These are phyloP conservation scores for Loripinus fragilis DNA, from an alignment of 2,888 invertebrate genomes.

Conservation along the genomic window DNA sequence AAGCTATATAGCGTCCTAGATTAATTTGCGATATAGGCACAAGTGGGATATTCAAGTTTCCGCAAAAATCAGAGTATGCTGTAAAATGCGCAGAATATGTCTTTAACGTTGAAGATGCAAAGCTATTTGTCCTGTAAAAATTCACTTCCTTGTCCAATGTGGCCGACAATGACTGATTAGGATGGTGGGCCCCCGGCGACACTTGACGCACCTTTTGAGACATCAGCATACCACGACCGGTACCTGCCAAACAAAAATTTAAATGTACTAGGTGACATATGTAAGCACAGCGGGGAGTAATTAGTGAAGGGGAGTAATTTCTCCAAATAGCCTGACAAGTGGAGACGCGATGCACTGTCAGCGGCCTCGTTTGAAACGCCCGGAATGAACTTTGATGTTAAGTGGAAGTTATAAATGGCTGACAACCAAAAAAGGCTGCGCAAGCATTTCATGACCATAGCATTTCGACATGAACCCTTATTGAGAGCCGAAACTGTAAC, in stretches of 20 bases:
- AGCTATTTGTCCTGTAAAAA: no score
- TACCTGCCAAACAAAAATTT: no score
- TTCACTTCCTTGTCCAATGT: background rate
- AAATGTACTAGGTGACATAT: background rate
- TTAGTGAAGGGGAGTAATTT: no score
- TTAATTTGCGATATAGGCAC: background rate
- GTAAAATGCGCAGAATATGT: background rate
- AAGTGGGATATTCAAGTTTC: background rate
- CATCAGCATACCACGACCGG: background rate
- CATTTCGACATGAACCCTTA: no score
- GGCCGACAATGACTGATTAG: background rate
- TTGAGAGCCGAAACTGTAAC: no score
- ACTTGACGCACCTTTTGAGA: background rate
- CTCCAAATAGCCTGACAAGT: no score
- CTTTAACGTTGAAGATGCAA: background rate
- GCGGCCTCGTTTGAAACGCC: conserved; percentile 12
- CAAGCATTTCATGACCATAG: conserved; percentile 19
- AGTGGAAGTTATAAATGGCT: no score
- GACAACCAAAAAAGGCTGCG: conserved; percentile 13
- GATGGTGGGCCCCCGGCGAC: no score
- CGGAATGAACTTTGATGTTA: no score
- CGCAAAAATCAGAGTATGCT: background rate
- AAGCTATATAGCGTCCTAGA: conserved; percentile 20
- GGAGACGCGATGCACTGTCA: conserved; percentile 17
- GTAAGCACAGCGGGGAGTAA: no score